A percentile compares a stretch with the other conserved stretches of the same genome.
Evolutionary conservation across 2,888 invertebrate species (phyloP).

Genomic region (Eristalis intricaria): DNA sequence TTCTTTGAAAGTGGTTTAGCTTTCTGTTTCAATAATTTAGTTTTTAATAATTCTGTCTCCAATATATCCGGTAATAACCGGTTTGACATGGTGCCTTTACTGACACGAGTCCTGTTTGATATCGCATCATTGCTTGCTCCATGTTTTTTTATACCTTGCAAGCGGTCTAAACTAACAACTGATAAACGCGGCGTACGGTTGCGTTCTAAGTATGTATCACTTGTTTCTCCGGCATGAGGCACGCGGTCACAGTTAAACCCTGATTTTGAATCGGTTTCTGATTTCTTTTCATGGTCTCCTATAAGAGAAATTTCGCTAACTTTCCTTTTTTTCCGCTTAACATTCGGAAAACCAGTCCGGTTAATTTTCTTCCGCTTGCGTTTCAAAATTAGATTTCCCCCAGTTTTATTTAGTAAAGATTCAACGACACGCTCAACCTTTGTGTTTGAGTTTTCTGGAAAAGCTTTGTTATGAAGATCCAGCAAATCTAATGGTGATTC

Average conservation of each 20-base stretch:
- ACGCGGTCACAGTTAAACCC: slow-evolving; percentile 84
- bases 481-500: slow-evolving; percentile 80
- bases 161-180: slow-evolving; percentile 84
- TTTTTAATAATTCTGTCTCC: not conserved
- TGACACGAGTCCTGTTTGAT: slow-evolving; percentile 37
- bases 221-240: slow-evolving; percentile 87
- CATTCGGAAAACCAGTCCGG: slow-evolving; percentile 92
- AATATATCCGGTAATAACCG: not conserved
- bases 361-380: slow-evolving; percentile 90
- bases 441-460: slow-evolving; percentile 65
- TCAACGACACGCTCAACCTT: slow-evolving; percentile 79
- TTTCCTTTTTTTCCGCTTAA: slow-evolving; percentile 91
- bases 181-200: slow-evolving; percentile 83
- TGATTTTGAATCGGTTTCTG: slow-evolving; percentile 37
- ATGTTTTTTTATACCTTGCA: slow-evolving; percentile 80
- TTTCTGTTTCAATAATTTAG: not conserved
- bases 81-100: not conserved
- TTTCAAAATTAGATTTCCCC: slow-evolving; percentile 81
- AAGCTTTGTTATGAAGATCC: slow-evolving; percentile 74
- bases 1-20: slow-evolving; percentile 53
- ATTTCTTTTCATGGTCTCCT: slow-evolving; percentile 22
- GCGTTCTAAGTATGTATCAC: slow-evolving; percentile 85
- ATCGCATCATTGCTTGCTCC: slow-evolving; percentile 15
- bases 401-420: slow-evolving; percentile 79
- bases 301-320: slow-evolving; percentile 70